A percentile compares a stretch with the other conserved stretches of the same genome.
Conservation (phyloP, 2,113 vertebrate species). For the Vimba vimba region DNA sequence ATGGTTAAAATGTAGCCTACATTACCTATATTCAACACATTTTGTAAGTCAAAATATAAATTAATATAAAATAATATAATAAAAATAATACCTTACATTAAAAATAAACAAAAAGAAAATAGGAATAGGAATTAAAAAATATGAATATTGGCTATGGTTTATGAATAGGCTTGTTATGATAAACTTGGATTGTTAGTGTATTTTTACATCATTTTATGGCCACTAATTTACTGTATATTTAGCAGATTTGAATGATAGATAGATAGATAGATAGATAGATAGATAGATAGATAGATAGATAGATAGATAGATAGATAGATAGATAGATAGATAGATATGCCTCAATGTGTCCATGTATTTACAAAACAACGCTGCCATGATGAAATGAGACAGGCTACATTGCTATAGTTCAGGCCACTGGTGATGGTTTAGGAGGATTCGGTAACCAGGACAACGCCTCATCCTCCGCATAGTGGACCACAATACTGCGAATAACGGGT, state of each 20-base stretch:
- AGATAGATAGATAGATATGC: not conserved
- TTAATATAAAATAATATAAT: not conserved
- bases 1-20: not conserved
- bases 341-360: not conserved
- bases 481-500: not conserved
- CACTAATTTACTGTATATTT: not conserved
- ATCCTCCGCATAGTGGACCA: conserved; percentile 41
- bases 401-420: not conserved
- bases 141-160: not conserved
- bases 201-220: not conserved
- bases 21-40: not conserved
- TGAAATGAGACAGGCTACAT: conserved; percentile 30
- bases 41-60: not conserved
- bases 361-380: conserved; percentile 25
- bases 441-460: conserved; percentile 69
- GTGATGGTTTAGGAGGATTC: conserved; percentile 31
- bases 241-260: not conserved
- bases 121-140: not conserved
- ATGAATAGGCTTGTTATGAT: not conserved
- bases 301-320: conserved; percentile 14
- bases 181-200: not conserved
- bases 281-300: conserved; percentile 3
- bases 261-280: conserved; percentile 31
- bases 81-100: not conserved
- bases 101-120: not conserved